phyloP scores from a whole-genome alignment of 2,888 invertebrate species.

The Quadroppia sp. region DNA sequence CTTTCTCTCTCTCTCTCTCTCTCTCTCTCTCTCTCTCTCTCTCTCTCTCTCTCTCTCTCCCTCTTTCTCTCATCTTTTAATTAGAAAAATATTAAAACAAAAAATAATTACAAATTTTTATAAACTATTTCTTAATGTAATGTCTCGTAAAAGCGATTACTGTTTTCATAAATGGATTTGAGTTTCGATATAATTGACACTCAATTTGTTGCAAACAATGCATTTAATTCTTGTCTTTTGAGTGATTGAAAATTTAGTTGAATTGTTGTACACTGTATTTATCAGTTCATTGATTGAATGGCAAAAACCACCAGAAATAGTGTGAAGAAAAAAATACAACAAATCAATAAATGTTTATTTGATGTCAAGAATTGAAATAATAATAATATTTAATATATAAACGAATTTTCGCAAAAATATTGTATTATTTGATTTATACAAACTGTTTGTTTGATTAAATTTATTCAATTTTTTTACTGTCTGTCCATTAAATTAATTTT shows the following conservation, averaged over 20 bases:
- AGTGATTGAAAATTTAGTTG: background rate
- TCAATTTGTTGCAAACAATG: background rate
- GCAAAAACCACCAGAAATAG: background rate
- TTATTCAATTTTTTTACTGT: too few species aligned
- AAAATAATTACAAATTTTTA: background rate
- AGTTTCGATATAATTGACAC: background rate
- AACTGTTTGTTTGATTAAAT: too few species aligned
- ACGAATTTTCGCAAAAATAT: too few species aligned
- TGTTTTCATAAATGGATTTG: too few species aligned
- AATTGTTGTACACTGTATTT: background rate
- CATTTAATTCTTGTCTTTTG: background rate
- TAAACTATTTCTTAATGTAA: too few species aligned
- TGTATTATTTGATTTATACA: too few species aligned
- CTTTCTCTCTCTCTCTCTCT: background rate
- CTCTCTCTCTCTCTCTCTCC: background rate
- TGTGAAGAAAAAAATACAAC: too few species aligned
- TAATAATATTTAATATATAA: background rate
- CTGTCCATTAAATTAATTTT: too few species aligned
- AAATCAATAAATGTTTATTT: background rate
- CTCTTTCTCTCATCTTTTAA: background rate
- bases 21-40: background rate
- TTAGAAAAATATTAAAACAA: background rate
- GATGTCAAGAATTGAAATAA: background rate
- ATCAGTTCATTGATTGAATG: constrained; percentile 6
- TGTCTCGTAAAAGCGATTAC: too few species aligned